phyloP scores from a whole-genome alignment of 1,140 invertebrate genomes.

The Chionoecetes opilio region DNA sequence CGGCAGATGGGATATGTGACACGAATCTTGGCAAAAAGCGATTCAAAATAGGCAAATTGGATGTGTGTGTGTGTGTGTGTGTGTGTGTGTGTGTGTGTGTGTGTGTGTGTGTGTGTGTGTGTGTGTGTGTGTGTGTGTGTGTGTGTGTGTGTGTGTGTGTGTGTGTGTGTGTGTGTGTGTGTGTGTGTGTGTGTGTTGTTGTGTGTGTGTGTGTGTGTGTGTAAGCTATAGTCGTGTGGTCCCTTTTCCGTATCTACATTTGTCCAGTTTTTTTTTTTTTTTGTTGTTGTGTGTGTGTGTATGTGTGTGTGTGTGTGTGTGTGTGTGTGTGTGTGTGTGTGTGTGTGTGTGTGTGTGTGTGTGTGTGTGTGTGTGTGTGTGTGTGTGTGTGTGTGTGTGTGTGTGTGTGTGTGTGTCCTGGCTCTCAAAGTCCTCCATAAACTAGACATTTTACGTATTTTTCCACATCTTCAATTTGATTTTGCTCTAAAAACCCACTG shows the following conservation, averaged over 20 bases:
- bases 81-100: neutral
- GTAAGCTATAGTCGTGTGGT: too few relatives aligned
- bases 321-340: neutral
- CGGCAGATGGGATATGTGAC: too few relatives aligned
- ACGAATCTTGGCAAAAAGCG: too few relatives aligned
- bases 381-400: conserved; percentile 18
- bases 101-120: conserved; percentile 1
- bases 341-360: neutral
- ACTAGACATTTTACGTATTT: too few relatives aligned
- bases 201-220: neutral
- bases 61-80: neutral
- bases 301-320: neutral
- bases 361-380: neutral
- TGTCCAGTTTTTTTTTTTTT: too few relatives aligned
- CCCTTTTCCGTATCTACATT: too few relatives aligned
- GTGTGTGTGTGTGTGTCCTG: neutral
- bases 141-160: neutral
- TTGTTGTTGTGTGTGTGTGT: too few relatives aligned
- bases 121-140: neutral
- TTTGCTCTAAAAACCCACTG: too few relatives aligned
- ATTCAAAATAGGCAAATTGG: too few relatives aligned
- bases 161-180: conserved; percentile 18
- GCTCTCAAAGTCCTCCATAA: too few relatives aligned
- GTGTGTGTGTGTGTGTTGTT: neutral
- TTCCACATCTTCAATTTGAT: too few relatives aligned